These are phyloP conservation scores for Microtus richardsoni DNA, from an alignment of 2,113 vertebrate species.

Conservation along the genomic window DNA sequence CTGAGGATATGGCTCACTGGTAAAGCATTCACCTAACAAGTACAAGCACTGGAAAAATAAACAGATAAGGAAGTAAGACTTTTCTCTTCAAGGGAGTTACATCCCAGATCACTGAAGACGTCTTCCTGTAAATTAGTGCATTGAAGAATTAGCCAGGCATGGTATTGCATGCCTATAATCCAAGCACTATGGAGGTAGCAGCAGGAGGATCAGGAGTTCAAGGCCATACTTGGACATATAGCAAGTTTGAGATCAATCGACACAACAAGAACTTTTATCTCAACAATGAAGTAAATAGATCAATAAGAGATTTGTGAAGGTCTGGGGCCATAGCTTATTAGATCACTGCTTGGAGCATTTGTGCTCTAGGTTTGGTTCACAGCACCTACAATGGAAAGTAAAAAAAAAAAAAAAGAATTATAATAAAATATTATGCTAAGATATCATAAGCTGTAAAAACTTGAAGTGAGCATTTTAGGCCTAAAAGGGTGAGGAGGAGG, in stretches of 20 bases:
- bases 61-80: background rate
- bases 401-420: background rate
- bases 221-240: background rate
- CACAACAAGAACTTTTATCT: background rate
- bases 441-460: background rate
- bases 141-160: background rate
- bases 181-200: background rate
- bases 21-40: background rate
- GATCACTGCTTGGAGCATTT: background rate
- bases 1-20: background rate
- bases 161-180: background rate
- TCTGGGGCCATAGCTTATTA: background rate
- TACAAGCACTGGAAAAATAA: background rate
- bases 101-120: background rate
- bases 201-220: background rate
- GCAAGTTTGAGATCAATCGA: background rate
- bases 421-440: background rate
- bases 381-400: too few species aligned
- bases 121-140: background rate
- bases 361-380: background rate
- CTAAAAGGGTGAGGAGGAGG: background rate
- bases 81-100: background rate
- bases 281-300: background rate
- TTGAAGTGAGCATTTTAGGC: background rate
- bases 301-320: background rate